Base-by-base conservation (phyloP, 2,797 vertebrate species). In the Halcyon smyrnensis region DNA sequence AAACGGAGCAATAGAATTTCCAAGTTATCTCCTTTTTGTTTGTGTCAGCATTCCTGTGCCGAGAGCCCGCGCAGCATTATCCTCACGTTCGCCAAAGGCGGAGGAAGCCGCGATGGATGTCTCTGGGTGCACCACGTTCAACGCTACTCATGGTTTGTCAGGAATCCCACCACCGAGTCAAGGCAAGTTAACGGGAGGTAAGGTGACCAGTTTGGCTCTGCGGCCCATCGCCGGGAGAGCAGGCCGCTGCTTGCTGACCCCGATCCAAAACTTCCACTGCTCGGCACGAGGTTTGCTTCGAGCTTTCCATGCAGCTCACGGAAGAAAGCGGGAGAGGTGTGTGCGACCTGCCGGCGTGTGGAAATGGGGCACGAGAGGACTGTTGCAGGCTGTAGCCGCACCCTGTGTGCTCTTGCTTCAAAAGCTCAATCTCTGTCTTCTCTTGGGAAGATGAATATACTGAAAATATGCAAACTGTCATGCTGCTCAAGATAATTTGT, bases 21-120 rank as follows among this genome's bases (percentile, higher is more conserved):
- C 97, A 97, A 87, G 48, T 97, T 97, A 97, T 97, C 97, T 98
- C 96, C 90, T 89, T 97, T 97, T 77, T 95, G 95, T 97, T 97
- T 95, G 93, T 96, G 94, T 97, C 97, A 96, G 97, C 96, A 97
- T 96, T 95, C 92, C 94, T 91, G 87, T 50, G 81, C 83, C 89
- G 64, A 95, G 64, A 84, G 93, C 75, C 91, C 37, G 68, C 7
- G 37, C 51, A 28, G 71, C 7, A 34, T 30, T 43, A 28, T 24
- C 69, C n/a, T 57, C 57, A n/a, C 1, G 0, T 19, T 71, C 19
- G 4, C 6, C 9, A 50, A n/a, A 39, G 4, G 36, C 15, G 2
- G 43, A 71, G 15, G 41, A 51, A 76, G 32, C 37, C 54, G 71
- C 0, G 6, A 39, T 2, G 3, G 6, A 0, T 4, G 7, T 28